phyloP scores from a whole-genome alignment of 2,113 vertebrate species.

The Rhinolophus sinicus region DNA sequence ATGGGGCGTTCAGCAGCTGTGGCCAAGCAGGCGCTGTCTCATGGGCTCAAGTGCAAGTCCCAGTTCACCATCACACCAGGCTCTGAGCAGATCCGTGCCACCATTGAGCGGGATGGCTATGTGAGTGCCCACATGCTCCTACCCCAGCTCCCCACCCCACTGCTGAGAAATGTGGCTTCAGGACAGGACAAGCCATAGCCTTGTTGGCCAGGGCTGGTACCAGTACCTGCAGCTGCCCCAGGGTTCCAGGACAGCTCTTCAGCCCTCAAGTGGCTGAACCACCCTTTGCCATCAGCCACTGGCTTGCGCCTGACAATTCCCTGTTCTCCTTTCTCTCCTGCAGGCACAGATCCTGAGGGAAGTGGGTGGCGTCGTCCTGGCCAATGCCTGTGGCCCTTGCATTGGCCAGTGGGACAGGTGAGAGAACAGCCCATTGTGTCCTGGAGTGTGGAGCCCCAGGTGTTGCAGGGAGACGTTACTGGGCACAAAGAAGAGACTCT shows the following conservation, averaged over 20 bases:
- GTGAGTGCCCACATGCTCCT: conserved; percentile 86
- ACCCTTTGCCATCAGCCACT: not conserved
- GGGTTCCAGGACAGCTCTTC: not conserved
- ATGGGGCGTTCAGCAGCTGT: conserved; percentile 97
- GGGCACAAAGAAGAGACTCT: not conserved
- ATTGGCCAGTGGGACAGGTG: conserved; percentile 99
- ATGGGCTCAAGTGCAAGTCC: conserved; percentile 95
- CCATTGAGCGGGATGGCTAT: conserved; percentile 97
- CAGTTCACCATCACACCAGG: conserved; percentile 97
- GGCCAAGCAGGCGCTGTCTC: conserved; percentile 94
- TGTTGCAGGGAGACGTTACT: rapidly evolving
- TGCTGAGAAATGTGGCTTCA: not conserved
- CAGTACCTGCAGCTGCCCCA: not conserved
- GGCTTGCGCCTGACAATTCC: not conserved
- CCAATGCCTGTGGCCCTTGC: conserved; percentile 98
- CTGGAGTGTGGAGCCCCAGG: not conserved
- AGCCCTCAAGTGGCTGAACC: not conserved
- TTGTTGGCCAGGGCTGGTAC: not conserved
- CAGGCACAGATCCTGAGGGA: conserved; percentile 93
- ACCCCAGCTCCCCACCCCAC: not conserved
- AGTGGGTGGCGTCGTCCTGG: conserved; percentile 95
- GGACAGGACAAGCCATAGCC: not conserved
- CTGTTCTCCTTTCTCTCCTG: conserved; percentile 29
- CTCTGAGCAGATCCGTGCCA: conserved; percentile 98
- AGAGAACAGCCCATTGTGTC: not conserved